Base-by-base conservation (phyloP, 53 echinoderm and acorn worm genomes). In the Astropecten irregularis region DNA sequence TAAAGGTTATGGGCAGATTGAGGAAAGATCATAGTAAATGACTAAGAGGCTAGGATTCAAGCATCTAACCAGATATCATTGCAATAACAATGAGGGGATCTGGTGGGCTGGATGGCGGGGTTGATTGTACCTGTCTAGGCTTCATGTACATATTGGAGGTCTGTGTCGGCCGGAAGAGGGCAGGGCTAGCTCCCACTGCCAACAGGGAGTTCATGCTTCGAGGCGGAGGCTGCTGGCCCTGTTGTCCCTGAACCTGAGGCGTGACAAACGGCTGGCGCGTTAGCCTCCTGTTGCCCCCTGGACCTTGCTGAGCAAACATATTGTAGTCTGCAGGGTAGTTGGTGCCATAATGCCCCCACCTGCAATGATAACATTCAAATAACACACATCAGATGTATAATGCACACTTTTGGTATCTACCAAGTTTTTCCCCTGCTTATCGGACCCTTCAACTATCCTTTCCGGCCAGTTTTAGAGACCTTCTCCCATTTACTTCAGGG, bases 81-180 rank as follows among this genome's bases (percentile, higher is more conserved):
- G n/a, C n/a, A n/a, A n/a, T n/a, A n/a, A n/a, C n/a, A n/a, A n/a
- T n/a, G 18, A 11, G 35, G 30, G 59, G 61, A 5, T 2, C 26
- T 38, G 29, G 55, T 42, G 42, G 42, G 11, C 42, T 8, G 42
- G 42, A 6, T 8, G 6, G 42, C 6, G 6, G 11, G 6, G 6
- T 6, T 6, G 42, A 6, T 8, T 27, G 25, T 70, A 85, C 90
- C 85, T 73, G 85, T 85, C 90, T 85, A 5, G 90, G 90, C 55
- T 90, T 85, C 61, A 90, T 85, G 36, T 90, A 90, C 77, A 82
- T 85, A 29, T 42, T 76, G 50, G 85, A 79, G 25, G 85, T 85
- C 59, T 90, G 90, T 5, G 90, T 90, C 2, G 90, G 85, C 32
- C 90, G 77, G 77, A 85, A 90, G 39, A 90, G 61, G 33, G 85